Conservation (phyloP, 2,113 vertebrate genomes). For the Nothoprocta pentlandii region DNA sequence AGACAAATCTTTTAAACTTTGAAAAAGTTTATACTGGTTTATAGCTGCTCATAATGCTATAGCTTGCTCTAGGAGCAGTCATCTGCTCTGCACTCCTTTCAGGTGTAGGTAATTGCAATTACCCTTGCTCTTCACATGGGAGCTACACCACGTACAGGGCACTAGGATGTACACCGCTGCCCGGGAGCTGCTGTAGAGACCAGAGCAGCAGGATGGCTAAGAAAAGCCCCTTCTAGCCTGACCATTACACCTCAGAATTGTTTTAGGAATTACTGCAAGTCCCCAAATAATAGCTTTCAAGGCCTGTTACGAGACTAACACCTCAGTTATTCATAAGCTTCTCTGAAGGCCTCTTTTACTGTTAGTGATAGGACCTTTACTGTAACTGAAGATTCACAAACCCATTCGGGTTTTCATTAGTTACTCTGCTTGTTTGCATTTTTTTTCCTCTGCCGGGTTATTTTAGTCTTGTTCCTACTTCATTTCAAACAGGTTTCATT, state of each 20-base stretch:
- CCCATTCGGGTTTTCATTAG: background rate
- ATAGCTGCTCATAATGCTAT: background rate
- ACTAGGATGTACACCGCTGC: background rate
- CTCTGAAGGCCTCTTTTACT: background rate
- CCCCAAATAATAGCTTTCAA: background rate
- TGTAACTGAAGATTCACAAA: background rate
- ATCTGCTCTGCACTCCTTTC: background rate
- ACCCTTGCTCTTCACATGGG: background rate
- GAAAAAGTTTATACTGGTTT: background rate
- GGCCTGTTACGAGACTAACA: background rate
- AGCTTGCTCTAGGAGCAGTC: background rate
- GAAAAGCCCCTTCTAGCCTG: background rate
- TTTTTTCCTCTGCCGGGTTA: background rate
- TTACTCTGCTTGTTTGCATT: background rate
- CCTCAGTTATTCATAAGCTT: background rate
- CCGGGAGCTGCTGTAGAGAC: fast-evolving
- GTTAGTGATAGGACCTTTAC: background rate
- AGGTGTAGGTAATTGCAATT: conserved; percentile 1
- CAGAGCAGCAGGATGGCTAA: background rate
- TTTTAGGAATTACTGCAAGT: background rate
- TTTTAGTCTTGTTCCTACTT: conserved; percentile 29
- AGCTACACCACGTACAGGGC: background rate
- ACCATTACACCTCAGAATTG: background rate
- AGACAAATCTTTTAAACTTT: background rate
- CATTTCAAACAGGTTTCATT: background rate